These are phyloP conservation scores for Drosophila niveifrons DNA, from an alignment of 2,888 invertebrate genomes.

Conservation along the genomic window DNA sequence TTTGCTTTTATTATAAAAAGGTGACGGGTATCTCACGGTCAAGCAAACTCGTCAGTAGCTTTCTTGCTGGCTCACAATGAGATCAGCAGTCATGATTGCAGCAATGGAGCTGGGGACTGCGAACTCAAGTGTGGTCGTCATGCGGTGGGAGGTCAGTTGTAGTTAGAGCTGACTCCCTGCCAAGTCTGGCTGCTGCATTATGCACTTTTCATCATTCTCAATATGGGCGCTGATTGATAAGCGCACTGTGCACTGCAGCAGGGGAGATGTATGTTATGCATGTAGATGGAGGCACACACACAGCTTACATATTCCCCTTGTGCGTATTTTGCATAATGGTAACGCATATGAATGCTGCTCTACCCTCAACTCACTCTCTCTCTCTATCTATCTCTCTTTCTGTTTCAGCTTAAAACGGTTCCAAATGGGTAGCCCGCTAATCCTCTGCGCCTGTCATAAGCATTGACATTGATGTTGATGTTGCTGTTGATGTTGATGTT, in stretches of 20 bases:
- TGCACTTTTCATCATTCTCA: conserved; percentile 70
- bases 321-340: conserved; percentile 62
- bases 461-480: conserved; percentile 80
- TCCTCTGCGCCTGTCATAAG: conserved; percentile 80
- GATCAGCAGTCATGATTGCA: conserved; percentile 62
- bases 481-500: conserved; percentile 33
- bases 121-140: conserved; percentile 68
- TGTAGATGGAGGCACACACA: not conserved
- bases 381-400: not conserved
- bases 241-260: conserved; percentile 26
- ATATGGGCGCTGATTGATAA: conserved; percentile 74
- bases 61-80: conserved; percentile 39
- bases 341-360: conserved; percentile 5
- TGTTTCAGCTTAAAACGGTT: conserved; percentile 57
- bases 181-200: conserved; percentile 39
- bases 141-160: conserved; percentile 65
- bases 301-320: conserved; percentile 13
- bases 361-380: not conserved
- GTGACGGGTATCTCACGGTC: no score
- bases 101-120: conserved; percentile 21
- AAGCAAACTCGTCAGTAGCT: no score
- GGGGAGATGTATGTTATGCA: not conserved
- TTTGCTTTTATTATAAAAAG: no score
- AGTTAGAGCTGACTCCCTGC: not conserved
- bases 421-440: conserved; percentile 73